Percentiles rank a stretch among this genome's conserved stretches.
Evolutionary conservation across 2,888 invertebrate genomes (phyloP).

Genomic region (Brachyopa scutellaris): DNA sequence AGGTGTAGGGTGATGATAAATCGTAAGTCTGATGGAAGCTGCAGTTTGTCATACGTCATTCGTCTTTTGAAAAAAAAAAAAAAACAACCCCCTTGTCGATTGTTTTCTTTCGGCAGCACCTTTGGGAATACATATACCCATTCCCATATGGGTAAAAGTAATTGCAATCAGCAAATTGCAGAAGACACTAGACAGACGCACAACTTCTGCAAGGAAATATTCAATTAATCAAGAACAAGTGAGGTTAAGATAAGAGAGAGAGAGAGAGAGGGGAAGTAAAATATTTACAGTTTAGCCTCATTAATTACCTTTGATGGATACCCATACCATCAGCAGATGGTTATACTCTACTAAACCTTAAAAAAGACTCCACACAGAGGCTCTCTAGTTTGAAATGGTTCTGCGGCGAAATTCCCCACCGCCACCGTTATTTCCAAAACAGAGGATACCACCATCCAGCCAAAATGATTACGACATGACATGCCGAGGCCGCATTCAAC

Average conservation of each 20-base stretch:
- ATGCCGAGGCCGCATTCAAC: conserved; percentile 68
- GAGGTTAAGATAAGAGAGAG: neutral
- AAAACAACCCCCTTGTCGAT: conserved; percentile 11
- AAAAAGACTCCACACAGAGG: conserved; percentile 6
- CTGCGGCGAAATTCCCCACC: conserved; percentile 48
- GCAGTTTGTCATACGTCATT: conserved; percentile 57
- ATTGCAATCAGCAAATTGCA: conserved; percentile 68
- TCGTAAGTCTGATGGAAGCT: conserved; percentile 5
- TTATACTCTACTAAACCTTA: neutral
- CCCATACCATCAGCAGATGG: conserved; percentile 39
- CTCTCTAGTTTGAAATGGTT: conserved; percentile 41
- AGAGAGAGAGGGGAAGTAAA: too few species aligned
- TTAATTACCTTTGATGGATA: conserved; percentile 58
- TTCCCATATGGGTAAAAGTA: conserved; percentile 41
- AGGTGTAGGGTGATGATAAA: conserved; percentile 39
- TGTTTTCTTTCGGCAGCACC: conserved; percentile 33
- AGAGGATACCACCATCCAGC: conserved; percentile 60
- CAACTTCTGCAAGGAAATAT: conserved; percentile 48
- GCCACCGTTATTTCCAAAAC: conserved; percentile 60
- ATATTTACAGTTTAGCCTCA: conserved; percentile 38
- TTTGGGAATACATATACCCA: conserved; percentile 42
- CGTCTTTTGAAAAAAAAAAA: conserved; percentile 33
- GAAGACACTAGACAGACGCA: conserved; percentile 64
- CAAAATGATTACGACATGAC: conserved; percentile 68
- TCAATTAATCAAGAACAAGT: conserved; percentile 54